Conservation (phyloP, 2,888 invertebrate genomes). For the Drepanosiphum platanoidis region DNA sequence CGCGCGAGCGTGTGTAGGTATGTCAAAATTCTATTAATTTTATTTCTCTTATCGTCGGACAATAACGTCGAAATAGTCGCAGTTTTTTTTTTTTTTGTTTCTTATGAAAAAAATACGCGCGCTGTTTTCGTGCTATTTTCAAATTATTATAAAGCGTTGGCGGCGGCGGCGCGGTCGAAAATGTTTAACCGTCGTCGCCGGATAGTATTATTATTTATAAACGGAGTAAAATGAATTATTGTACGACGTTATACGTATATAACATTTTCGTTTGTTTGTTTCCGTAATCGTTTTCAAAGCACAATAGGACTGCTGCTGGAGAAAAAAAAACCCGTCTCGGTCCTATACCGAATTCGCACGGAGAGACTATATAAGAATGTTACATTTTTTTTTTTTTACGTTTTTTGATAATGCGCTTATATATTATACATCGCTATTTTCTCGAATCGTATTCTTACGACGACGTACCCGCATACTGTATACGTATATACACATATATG, state of each 20-base stretch:
- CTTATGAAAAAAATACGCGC: too few species aligned
- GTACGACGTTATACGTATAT: neutral
- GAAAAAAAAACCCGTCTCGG: neutral
- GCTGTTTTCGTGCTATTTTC: too few species aligned
- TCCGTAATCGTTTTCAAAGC: conserved; percentile 11
- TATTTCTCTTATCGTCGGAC: too few species aligned
- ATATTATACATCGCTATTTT: neutral
- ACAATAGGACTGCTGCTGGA: neutral
- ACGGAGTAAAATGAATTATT: conserved; percentile 35
- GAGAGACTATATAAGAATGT: conserved; percentile 20
- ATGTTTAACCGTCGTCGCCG: neutral
- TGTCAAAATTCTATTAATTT: too few species aligned
- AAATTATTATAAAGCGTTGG: too few species aligned
- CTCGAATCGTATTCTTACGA: conserved; percentile 5
- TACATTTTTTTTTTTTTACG: conserved; percentile 43
- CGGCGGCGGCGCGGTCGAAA: neutral
- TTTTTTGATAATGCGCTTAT: neutral
- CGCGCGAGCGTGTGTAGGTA: too few species aligned
- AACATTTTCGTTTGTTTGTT: neutral
- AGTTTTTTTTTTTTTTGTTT: too few species aligned
- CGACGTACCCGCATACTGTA: neutral
- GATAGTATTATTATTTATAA: conserved; percentile 9
- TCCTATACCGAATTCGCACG: neutral
- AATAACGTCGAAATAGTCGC: neutral
- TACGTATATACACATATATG: neutral